These are phyloP conservation scores for Nasonia longicornis DNA, from an alignment of 1,140 invertebrate genomes.

Conservation along the genomic window DNA sequence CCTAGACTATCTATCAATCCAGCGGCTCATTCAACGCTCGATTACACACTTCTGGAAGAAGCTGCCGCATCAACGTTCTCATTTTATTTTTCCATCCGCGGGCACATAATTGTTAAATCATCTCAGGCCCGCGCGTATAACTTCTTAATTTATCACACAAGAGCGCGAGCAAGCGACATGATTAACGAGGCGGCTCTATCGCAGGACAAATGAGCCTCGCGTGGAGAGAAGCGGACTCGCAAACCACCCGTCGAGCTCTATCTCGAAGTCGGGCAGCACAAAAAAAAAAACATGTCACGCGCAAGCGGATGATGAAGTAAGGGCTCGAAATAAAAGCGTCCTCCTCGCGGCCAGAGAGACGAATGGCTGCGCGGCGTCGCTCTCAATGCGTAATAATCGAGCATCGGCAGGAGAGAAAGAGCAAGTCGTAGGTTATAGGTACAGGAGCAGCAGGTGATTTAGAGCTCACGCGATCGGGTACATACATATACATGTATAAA, in stretches of 20 bases:
- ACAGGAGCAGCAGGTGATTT: neutral
- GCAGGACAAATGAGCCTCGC: neutral
- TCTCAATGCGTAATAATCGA: slow-evolving; percentile 18
- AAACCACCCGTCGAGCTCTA: neutral
- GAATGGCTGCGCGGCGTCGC: neutral
- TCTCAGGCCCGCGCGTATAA: neutral
- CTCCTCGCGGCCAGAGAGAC: neutral
- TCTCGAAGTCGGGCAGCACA: neutral
- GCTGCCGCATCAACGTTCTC: neutral
- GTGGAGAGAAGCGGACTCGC: neutral
- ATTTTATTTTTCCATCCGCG: neutral
- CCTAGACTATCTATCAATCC: neutral
- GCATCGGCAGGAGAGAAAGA: neutral
- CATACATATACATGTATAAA: neutral
- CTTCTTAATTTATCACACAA: neutral
- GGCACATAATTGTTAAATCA: slow-evolving; percentile 16
- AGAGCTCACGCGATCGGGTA: slow-evolving; percentile 24
- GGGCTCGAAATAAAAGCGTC: slow-evolving; percentile 24
- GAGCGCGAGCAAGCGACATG: neutral
- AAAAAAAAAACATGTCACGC: slow-evolving; percentile 1
- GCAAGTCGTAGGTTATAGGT: neutral
- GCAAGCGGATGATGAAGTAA: slow-evolving; percentile 15
- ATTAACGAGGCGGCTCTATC: neutral
- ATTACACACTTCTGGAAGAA: neutral
- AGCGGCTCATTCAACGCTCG: neutral